These are phyloP conservation scores for Drosophila hamatofila DNA, from an alignment of 2,888 invertebrate genomes.

Conservation along the genomic window DNA sequence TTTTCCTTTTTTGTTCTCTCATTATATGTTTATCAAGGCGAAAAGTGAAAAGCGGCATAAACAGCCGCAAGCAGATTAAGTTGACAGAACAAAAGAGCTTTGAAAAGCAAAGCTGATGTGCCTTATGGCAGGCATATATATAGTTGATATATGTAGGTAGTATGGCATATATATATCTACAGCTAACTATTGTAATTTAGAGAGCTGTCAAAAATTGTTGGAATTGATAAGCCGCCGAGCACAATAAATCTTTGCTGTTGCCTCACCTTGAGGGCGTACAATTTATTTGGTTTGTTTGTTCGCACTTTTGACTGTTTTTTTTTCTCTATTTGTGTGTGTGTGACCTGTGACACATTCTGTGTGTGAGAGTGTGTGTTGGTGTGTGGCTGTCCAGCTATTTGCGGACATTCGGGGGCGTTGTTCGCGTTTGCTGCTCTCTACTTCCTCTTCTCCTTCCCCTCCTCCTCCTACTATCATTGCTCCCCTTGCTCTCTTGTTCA, in stretches of 20 bases:
- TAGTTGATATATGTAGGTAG: neutral
- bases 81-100: constrained; percentile 4
- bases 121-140: neutral
- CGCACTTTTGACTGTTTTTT: neutral
- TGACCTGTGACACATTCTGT: neutral
- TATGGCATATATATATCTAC: neutral
- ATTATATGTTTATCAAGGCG: constrained; percentile 37
- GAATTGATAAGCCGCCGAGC: constrained; percentile 38
- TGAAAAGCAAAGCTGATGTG: neutral
- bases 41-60: constrained; percentile 55
- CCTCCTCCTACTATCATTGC: neutral
- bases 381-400: constrained; percentile 36
- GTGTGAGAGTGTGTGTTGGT: neutral
- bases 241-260: constrained; percentile 42
- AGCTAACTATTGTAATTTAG: constrained; percentile 16
- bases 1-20: neutral
- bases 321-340: neutral
- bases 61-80: constrained; percentile 30
- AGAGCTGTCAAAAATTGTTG: constrained; percentile 44
- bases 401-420: constrained; percentile 39
- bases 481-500: neutral
- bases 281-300: neutral
- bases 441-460: neutral
- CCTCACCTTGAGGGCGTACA: constrained; percentile 22
- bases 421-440: neutral